Evolutionary conservation across 2,113 vertebrate species (phyloP).

Genomic region (Stegastes partitus): DNA sequence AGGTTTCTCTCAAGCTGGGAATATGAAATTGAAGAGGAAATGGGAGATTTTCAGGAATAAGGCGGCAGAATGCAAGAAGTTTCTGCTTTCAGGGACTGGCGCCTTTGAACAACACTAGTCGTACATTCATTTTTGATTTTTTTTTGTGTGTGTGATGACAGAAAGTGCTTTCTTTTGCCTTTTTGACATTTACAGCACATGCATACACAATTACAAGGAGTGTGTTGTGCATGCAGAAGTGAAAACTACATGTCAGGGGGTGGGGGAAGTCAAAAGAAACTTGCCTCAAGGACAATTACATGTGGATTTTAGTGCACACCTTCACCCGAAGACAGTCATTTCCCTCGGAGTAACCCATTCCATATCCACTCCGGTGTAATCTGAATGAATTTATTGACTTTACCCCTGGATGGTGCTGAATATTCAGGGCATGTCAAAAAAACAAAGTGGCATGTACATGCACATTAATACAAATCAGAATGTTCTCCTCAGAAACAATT

Average conservation of each 20-base stretch:
- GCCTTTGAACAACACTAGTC: not conserved
- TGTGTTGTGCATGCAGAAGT: not conserved
- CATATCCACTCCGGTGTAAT: conserved; percentile 57
- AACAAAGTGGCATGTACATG: conserved; percentile 53
- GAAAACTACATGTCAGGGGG: conserved; percentile 2
- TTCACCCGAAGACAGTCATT: conserved; percentile 40
- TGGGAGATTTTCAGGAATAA: conserved; percentile 22
- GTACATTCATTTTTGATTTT: not conserved
- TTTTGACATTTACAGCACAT: not conserved
- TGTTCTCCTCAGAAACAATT: conserved; percentile 72
- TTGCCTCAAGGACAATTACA: conserved; percentile 48
- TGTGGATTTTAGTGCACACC: conserved; percentile 45
- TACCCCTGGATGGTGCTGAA: conserved; percentile 72
- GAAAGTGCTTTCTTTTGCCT: not conserved
- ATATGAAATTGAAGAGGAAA: conserved; percentile 31
- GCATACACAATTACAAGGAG: not conserved
- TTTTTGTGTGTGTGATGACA: no score
- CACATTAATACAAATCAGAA: conserved; percentile 81
- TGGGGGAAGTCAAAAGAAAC: conserved; percentile 35
- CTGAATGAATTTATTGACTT: conserved; percentile 76
- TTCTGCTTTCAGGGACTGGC: not conserved
- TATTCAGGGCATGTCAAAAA: conserved; percentile 75
- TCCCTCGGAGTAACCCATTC: conserved; percentile 38
- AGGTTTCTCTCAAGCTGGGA: conserved; percentile 16
- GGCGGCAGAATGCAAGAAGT: not conserved